Percentiles rank a stretch among this genome's conserved stretches.
phyloP scores from a whole-genome alignment of 2,113 vertebrate species.

The Nanorana parkeri region DNA sequence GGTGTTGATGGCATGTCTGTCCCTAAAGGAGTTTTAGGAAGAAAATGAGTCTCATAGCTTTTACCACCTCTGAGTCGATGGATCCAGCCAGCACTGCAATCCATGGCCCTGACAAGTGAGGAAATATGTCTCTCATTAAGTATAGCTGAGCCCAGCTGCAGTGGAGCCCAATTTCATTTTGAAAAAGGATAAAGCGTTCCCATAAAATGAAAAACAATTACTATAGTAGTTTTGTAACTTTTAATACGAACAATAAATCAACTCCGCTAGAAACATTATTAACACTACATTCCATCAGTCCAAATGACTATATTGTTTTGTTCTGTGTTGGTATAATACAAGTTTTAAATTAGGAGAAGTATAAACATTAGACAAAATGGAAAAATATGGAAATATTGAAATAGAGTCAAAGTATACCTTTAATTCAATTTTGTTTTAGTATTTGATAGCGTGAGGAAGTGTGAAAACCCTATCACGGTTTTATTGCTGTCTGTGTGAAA shows the following conservation, averaged over 20 bases:
- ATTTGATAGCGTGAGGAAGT: too few species aligned
- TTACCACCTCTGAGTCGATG: slow-evolving; percentile 1
- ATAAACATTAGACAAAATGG: too few species aligned
- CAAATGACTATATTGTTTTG: background rate
- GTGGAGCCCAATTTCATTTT: background rate
- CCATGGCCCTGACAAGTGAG: slow-evolving; percentile 19
- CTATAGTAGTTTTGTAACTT: background rate
- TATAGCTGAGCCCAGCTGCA: slow-evolving; percentile 8
- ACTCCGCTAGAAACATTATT: background rate
- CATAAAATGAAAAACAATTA: slow-evolving; percentile 10
- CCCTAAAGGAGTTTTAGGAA: background rate
- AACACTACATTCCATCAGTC: background rate
- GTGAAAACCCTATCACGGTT: too few species aligned
- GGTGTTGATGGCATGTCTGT: background rate
- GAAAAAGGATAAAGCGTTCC: slow-evolving; percentile 14
- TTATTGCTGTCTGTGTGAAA: too few species aligned
- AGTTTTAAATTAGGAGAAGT: too few species aligned
- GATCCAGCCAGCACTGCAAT: background rate
- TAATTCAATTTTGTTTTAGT: too few species aligned
- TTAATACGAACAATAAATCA: slow-evolving; percentile 23
- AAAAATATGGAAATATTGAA: too few species aligned
- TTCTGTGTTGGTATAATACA: too few species aligned
- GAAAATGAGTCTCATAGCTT: slow-evolving; percentile 29
- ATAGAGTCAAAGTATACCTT: too few species aligned
- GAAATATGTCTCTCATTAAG: slow-evolving; percentile 40